phyloP scores from a whole-genome alignment of 2,113 vertebrate genomes.

The Campylomormyrus numenius region DNA sequence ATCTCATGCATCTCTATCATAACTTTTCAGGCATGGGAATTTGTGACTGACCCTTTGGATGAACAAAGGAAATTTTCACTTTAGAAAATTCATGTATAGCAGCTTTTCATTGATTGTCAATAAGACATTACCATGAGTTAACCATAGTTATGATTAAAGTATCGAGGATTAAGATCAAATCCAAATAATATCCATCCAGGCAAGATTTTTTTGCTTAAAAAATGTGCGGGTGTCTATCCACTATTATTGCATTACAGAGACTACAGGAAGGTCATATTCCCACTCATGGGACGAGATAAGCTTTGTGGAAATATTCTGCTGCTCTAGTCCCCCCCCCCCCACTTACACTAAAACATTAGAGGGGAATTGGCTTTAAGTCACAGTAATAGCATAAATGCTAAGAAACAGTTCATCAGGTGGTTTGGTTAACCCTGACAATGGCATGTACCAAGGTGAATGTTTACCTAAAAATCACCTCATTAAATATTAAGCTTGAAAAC shows the following conservation, averaged over 20 bases:
- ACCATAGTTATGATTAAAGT: background rate
- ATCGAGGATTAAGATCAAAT: background rate
- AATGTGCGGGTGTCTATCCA: background rate
- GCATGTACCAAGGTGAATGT: background rate
- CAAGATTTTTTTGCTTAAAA: background rate
- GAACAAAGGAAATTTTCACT: background rate
- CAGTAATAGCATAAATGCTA: background rate
- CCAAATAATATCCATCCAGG: background rate
- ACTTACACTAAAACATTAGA: background rate
- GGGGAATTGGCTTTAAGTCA: background rate
- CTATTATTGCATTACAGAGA: background rate
- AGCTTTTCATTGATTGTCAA: background rate
- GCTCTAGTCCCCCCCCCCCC: background rate
- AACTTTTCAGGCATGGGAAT: too few relatives aligned
- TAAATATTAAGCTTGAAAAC: background rate
- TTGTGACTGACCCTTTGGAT: background rate
- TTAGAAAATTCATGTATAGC: background rate
- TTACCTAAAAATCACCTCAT: conserved; percentile 6
- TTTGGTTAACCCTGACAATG: background rate
- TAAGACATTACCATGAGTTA: background rate
- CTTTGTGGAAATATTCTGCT: background rate
- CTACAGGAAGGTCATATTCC: background rate
- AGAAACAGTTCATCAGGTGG: background rate
- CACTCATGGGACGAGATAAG: background rate
- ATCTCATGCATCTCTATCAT: background rate